Evolutionary conservation across 2,797 vertebrate genomes (phyloP).

Genomic region (Discoglossus pictus): DNA sequence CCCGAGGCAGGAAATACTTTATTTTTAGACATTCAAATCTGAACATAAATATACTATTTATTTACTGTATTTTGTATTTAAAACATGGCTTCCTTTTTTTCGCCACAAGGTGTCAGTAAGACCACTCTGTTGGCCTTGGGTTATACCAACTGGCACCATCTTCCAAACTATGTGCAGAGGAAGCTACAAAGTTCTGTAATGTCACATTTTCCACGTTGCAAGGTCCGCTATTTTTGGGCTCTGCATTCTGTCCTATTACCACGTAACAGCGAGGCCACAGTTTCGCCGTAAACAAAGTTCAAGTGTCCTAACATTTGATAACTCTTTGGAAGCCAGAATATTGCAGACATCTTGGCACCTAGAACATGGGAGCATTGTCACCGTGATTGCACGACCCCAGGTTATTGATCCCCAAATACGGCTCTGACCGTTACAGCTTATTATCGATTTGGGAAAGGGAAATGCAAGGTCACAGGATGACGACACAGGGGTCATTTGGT

Average conservation of each 20-base stretch:
- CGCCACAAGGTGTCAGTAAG: constrained; percentile 15
- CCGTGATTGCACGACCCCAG: neutral
- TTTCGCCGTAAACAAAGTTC: constrained; percentile 32
- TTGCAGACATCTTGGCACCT: constrained; percentile 39
- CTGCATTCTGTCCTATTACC: neutral
- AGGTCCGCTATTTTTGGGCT: constrained; percentile 38
- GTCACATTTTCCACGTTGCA: constrained; percentile 47
- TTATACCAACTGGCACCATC: constrained; percentile 10
- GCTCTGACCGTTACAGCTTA: too few species aligned
- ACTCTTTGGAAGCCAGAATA: constrained; percentile 14
- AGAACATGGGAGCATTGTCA: constrained; percentile 27
- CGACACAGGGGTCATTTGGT: too few species aligned
- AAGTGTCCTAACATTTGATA: constrained; percentile 23
- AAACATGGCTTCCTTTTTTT: neutral
- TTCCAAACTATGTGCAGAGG: constrained; percentile 8
- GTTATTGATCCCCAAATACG: too few species aligned
- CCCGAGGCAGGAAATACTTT: too few species aligned
- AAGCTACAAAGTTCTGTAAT: constrained; percentile 38
- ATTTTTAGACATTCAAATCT: too few species aligned
- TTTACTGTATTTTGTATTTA: too few species aligned
- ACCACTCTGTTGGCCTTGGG: neutral
- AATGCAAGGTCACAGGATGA: too few species aligned
- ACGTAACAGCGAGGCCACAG: constrained; percentile 32
- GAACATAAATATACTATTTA: too few species aligned
- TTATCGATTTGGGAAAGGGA: too few species aligned